Evolutionary conservation across 2,888 invertebrate species (phyloP).

Genomic region (Plagiodera versicolora): DNA sequence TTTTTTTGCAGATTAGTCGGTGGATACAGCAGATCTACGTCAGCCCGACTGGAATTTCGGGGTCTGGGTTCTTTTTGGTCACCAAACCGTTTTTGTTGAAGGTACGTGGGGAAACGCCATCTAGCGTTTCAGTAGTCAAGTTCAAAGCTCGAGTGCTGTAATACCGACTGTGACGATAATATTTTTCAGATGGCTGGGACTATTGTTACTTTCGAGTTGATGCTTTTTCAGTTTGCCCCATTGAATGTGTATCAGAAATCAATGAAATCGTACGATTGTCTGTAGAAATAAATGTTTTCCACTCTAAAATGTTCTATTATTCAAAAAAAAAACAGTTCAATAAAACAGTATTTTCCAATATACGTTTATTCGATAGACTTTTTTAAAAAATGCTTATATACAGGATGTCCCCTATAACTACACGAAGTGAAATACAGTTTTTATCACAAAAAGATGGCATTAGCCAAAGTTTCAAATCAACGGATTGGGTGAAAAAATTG

Average conservation of each 20-base stretch:
- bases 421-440: too few species aligned
- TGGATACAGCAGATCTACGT: constrained; percentile 62
- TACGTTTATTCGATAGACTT: neutral
- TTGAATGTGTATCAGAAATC: constrained; percentile 13
- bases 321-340: too few species aligned
- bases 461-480: too few species aligned
- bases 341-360: neutral
- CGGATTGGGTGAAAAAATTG: too few species aligned
- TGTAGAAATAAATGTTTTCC: neutral
- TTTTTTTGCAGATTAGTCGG: constrained; percentile 59
- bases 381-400: neutral
- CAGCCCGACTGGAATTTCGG: constrained; percentile 61
- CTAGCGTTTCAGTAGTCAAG: neutral
- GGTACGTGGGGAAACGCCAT: too few species aligned
- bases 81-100: constrained; percentile 61
- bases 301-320: too few species aligned
- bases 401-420: neutral
- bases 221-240: constrained; percentile 47
- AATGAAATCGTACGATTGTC: neutral
- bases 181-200: constrained; percentile 45
- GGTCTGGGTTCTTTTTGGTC: constrained; percentile 61
- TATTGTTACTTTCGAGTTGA: constrained; percentile 46
- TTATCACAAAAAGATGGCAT: too few species aligned
- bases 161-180: constrained; percentile 2
- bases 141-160: too few species aligned